Evolutionary conservation across 2,888 invertebrate genomes (phyloP).

Genomic region (Chrysodeixis includens): DNA sequence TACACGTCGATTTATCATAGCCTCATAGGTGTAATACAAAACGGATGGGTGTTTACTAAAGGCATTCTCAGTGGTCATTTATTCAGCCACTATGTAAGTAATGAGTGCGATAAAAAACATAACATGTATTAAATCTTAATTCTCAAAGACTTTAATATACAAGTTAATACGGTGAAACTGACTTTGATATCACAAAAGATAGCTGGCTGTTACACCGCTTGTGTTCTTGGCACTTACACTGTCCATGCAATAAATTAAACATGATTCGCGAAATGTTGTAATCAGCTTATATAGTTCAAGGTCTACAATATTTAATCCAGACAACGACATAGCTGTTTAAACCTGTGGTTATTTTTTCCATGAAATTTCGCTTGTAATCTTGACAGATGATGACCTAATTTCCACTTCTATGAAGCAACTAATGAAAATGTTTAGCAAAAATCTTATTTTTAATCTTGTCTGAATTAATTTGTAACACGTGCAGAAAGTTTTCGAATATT

Average conservation of each 20-base stretch:
- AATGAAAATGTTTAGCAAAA: constrained; percentile 22
- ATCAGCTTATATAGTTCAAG: constrained; percentile 61
- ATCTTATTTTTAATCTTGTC: not conserved
- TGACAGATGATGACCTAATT: constrained; percentile 46
- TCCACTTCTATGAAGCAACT: constrained; percentile 27
- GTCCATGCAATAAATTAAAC: constrained; percentile 54
- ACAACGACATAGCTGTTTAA: constrained; percentile 29
- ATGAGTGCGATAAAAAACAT: constrained; percentile 20
- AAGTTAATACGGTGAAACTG: constrained; percentile 29
- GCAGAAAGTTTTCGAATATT: not conserved
- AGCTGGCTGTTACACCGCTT: constrained; percentile 43
- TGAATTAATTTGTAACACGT: not conserved
- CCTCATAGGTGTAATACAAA: constrained; percentile 23
- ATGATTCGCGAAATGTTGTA: constrained; percentile 60
- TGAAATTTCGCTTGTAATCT: constrained; percentile 29
- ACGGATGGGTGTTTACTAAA: constrained; percentile 19
- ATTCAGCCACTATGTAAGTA: constrained; percentile 11
- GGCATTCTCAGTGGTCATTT: constrained; percentile 1
- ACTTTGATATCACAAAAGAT: constrained; percentile 43
- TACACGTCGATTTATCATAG: constrained; percentile 22
- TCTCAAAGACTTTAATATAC: constrained; percentile 29
- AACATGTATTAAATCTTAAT: constrained; percentile 31
- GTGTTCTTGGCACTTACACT: constrained; percentile 56
- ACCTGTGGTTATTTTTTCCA: constrained; percentile 29
- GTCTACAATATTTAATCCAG: constrained; percentile 45